phyloP scores from a whole-genome alignment of 2,797 vertebrate genomes.

The Rhadinocentrus ornatus region DNA sequence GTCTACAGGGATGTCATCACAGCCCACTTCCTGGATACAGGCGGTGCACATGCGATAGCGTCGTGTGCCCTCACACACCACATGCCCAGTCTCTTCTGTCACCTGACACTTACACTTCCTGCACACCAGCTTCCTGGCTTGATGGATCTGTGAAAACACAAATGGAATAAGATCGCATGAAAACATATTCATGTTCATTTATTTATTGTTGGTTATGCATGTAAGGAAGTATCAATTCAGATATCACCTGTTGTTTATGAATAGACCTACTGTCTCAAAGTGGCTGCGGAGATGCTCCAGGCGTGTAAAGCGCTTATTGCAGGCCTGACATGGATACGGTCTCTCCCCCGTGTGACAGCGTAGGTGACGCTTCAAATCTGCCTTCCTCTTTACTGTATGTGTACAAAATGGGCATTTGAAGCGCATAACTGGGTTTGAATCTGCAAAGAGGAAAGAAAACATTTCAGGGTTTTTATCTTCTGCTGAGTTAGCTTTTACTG shows the following conservation, averaged over 20 bases:
- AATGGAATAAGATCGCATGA: neutral
- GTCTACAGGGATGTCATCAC: conserved; percentile 88
- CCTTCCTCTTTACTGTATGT: conserved; percentile 97
- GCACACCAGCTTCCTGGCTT: conserved; percentile 96
- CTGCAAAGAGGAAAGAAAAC: conserved; percentile 73
- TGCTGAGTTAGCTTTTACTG: neutral
- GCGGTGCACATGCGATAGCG: conserved; percentile 93
- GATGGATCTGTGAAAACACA: conserved; percentile 88
- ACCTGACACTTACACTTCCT: conserved; percentile 95
- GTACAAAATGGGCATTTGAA: conserved; percentile 98
- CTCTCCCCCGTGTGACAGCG: conserved; percentile 96
- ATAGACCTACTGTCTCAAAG: conserved; percentile 89
- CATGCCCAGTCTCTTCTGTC: conserved; percentile 91
- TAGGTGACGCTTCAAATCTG: conserved; percentile 95
- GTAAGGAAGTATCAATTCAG: neutral
- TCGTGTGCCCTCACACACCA: conserved; percentile 93
- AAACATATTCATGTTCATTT: neutral
- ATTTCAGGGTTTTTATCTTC: conserved; percentile 10
- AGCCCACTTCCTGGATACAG: conserved; percentile 92
- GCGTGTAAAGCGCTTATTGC: conserved; percentile 95
- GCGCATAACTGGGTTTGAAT: conserved; percentile 90
- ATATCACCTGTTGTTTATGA: neutral
- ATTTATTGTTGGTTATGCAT: neutral
- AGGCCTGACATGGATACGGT: conserved; percentile 96
- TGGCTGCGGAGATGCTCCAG: conserved; percentile 97